Evolutionary conservation across 2,113 vertebrate species (phyloP), one percentile per base, ranked within the genome.

Genomic region (Engystomops pustulosus): DNA sequence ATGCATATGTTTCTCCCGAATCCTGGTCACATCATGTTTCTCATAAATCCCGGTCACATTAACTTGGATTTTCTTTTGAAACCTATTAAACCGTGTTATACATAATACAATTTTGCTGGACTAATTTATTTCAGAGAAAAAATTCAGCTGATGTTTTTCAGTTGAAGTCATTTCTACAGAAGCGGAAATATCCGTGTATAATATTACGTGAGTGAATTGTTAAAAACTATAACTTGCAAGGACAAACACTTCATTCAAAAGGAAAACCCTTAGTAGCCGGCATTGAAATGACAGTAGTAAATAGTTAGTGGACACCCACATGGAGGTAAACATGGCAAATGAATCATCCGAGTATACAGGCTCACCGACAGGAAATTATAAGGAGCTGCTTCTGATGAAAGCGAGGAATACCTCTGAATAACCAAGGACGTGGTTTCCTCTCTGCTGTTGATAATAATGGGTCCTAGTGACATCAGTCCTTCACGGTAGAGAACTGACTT

Each of bases 381-480:
- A 49, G 11, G 47, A 76, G 17, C 6, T 2, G 23, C 32, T 75
- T 75, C 6, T 49, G 17, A 20, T 32, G 27, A 34, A 18, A 36
- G 72, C 12, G 34, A 27, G 30, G 79, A 62, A 45, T 60, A 4
- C 34, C 34, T 71, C 20, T 75, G 53, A 75, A 83, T 75, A 17
- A 14, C 69, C 36, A 70, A 83, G 51, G 80, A 60, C 30, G 4
- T 49, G 10, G 38, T 45, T 74, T 41, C 38, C 44, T 67, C 17
- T 75, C 7, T 47, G 51, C 17, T 47, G 18, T 15, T 23, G 60
- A 68, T 2, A n/a, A 47, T n/a, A 10, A 32, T 49, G n/a, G 4
- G 14, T 79, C 71, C 44, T 27, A n/a, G 8, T 55, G 72, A 76
- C 44, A 51, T 34, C 27, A 76, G 18, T 34, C 11, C 27, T 53